phyloP scores from a whole-genome alignment of 2,797 vertebrate genomes.

The Phrynocephalus guinanensis region DNA sequence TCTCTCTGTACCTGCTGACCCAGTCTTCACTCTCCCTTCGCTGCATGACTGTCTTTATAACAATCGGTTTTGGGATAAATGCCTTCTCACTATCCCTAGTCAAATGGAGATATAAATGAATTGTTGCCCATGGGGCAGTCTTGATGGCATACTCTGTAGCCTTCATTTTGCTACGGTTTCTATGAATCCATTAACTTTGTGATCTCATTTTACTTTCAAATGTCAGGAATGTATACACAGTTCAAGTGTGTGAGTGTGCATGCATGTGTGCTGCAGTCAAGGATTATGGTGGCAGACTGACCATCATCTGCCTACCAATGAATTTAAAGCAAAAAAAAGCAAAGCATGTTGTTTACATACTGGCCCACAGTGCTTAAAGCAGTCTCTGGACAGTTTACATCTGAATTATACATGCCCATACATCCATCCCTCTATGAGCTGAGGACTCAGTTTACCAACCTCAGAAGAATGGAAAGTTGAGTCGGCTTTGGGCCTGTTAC shows the following conservation, averaged over 20 bases:
- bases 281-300: neutral
- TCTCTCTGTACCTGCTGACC: slow-evolving; percentile 59
- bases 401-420: no score
- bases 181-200: neutral
- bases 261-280: neutral
- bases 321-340: no score
- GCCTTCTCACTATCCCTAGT: slow-evolving; percentile 51
- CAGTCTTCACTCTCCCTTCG: slow-evolving; percentile 64
- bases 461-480: no score
- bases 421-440: no score
- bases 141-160: slow-evolving; percentile 10
- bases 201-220: slow-evolving; percentile 9
- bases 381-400: no score
- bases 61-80: slow-evolving; percentile 43
- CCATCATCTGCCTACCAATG: neutral
- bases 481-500: no score
- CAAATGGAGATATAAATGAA: slow-evolving; percentile 30
- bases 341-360: no score
- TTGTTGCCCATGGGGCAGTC: slow-evolving; percentile 36
- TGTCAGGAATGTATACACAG: neutral
- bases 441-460: no score
- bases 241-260: neutral
- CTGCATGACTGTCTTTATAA: slow-evolving; percentile 47
- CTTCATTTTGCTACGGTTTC: slow-evolving; percentile 14
- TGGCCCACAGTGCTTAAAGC: no score